Conservation (phyloP, 2,113 vertebrate genomes). For the Dolichotis patagonum region DNA sequence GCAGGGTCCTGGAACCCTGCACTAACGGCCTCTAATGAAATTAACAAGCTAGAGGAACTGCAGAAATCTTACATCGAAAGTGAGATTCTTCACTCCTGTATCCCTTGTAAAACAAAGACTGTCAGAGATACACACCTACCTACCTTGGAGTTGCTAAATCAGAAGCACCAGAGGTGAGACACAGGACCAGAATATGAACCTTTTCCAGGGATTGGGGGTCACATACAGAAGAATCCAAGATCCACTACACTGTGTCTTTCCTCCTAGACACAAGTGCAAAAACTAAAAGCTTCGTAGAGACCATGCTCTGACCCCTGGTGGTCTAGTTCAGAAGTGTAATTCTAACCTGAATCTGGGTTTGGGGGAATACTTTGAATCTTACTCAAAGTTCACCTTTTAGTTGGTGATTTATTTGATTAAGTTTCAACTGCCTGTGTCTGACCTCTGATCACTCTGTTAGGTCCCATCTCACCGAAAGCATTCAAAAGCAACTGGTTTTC, state of each 20-base stretch:
- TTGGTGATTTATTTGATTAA: background rate
- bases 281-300: slow-evolving; percentile 24
- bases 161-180: background rate
- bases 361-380: background rate
- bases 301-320: slow-evolving; percentile 49
- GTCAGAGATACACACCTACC: background rate
- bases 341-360: background rate
- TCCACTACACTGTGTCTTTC: background rate
- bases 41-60: background rate
- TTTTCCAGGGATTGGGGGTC: no score
- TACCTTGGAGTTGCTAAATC: background rate
- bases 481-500: background rate
- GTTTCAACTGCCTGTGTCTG: background rate
- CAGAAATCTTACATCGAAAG: background rate
- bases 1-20: background rate
- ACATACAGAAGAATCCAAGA: background rate
- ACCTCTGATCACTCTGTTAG: background rate
- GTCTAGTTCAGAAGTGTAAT: background rate
- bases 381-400: background rate
- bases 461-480: background rate
- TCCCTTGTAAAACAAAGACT: slow-evolving; percentile 26
- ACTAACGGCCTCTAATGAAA: background rate
- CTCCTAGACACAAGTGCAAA: background rate
- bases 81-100: background rate
- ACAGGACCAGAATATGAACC: background rate